These are phyloP conservation scores for Chydorus sphaericus DNA, from an alignment of 2,888 invertebrate species.

Conservation along the genomic window DNA sequence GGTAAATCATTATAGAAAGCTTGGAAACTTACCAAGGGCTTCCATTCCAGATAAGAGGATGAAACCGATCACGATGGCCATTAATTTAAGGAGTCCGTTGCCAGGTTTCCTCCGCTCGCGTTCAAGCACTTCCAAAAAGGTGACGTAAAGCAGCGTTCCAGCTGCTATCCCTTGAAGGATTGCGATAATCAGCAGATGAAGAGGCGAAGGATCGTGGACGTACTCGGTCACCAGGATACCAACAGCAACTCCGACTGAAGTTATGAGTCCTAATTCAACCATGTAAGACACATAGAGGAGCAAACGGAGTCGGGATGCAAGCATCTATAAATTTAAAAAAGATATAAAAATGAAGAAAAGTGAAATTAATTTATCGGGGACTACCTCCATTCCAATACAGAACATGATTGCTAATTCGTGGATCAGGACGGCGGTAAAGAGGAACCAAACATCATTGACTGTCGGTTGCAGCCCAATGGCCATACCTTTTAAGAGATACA, in stretches of 20 bases:
- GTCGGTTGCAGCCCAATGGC: slow-evolving; percentile 36
- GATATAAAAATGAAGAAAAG: too few relatives aligned
- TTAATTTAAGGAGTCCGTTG: slow-evolving; percentile 10
- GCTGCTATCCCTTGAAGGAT: slow-evolving; percentile 21
- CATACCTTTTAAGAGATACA: too few relatives aligned
- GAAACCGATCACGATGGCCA: slow-evolving; percentile 14
- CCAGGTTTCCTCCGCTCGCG: slow-evolving; percentile 28
- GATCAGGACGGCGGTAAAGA: slow-evolving; percentile 36
- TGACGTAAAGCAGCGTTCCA: slow-evolving; percentile 37
- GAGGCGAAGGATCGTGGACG: slow-evolving; percentile 26
- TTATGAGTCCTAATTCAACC: slow-evolving; percentile 33
- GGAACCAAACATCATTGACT: slow-evolving; percentile 34
- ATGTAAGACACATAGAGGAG: slow-evolving; percentile 32
- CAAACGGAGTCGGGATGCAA: slow-evolving; percentile 31
- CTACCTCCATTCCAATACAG: slow-evolving; percentile 38
- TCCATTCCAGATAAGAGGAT: slow-evolving; percentile 12
- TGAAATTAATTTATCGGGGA: too few relatives aligned
- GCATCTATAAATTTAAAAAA: too few relatives aligned
- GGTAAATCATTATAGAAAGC: too few relatives aligned
- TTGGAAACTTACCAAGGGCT: background rate
- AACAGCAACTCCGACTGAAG: slow-evolving; percentile 35
- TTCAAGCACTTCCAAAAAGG: slow-evolving; percentile 37
- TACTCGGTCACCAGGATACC: slow-evolving; percentile 33
- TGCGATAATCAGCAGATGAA: slow-evolving; percentile 30
- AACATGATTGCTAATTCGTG: slow-evolving; percentile 40